These are phyloP conservation scores for Plecturocebus donacophilus DNA, from an alignment of 2,113 vertebrate genomes.

Conservation along the genomic window DNA sequence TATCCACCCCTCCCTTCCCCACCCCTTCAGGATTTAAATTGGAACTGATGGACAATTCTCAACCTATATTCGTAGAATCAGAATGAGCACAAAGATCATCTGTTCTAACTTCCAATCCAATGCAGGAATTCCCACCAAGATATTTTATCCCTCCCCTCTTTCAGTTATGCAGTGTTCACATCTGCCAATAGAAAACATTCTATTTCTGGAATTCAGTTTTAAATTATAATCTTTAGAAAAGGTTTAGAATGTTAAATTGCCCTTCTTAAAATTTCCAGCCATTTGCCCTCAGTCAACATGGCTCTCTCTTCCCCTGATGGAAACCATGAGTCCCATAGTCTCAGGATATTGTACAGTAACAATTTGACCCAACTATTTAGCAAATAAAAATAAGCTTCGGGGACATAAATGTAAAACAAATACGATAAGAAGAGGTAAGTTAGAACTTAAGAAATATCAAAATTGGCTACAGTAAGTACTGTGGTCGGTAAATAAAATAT, in stretches of 20 bases:
- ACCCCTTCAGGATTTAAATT: not conserved
- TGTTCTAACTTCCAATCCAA: not conserved
- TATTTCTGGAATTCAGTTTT: not conserved
- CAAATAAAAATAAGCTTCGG: not conserved
- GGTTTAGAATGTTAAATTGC: not conserved
- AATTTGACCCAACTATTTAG: not conserved
- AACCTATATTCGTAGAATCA: not conserved
- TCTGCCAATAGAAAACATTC: not conserved
- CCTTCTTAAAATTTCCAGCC: not conserved
- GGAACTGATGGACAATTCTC: not conserved
- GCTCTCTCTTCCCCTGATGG: not conserved
- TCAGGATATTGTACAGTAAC: not conserved
- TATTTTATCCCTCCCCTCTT: not conserved
- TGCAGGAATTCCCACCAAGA: not conserved
- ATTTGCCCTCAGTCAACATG: not conserved
- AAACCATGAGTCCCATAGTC: not conserved
- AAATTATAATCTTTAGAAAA: constrained; percentile 7
- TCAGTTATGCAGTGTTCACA: not conserved
- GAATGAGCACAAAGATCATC: not conserved
- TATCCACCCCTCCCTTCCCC: not conserved
- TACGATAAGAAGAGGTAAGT: not conserved
- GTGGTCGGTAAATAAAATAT: not conserved
- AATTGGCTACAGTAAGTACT: not conserved
- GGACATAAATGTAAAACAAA: constrained; percentile 8
- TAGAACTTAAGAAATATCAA: not conserved